Evolutionary conservation across 2,888 invertebrate species (phyloP), one percentile per base, ranked within the genome.

Genomic region (Cremastinae sp.): DNA sequence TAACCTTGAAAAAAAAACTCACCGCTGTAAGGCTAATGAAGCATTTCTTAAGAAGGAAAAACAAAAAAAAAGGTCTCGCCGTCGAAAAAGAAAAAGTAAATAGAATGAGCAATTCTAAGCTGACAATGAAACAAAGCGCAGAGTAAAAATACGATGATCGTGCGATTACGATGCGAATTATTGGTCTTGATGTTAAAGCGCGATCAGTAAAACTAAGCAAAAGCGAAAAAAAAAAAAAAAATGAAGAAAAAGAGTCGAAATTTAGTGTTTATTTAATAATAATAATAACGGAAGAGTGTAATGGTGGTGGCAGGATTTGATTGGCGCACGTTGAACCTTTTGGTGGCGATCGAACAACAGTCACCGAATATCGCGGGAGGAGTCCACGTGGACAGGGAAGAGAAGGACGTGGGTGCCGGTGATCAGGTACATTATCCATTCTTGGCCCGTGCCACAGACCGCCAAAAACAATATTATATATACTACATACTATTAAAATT

Each of bases 301-400:
- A 87, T 89, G 87, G 84, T 89, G 86, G 87, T 89, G 86, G 86
- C 88, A 98, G 98, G 98, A 92, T 99, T 99, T 94, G 99, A 99
- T 94, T 98, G 97, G 95, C 97, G 96, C 91, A 99, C 99, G 85
- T 96, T 98, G 93, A 99, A 99, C 93, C 96, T 99, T 87, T 94
- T 99, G 92, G 96, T 99, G 92, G 98, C 99, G 86, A 92, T 99
- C 90, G 99, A 99, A 92, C 95, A 98, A 91, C 98, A 98, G 92
- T 96, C 96, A 85, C 95, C 96, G 84, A 95, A 98, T 92, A 98
- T 98, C 90, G 98, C 98, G 81, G 94, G 94, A 86, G 99, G 99
- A 90, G 99, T 99, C 76, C 96, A 99, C 92, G 90, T 92, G 86
- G 93, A 95, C 92, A 93, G 95, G 90, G 94, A 94, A 86, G 97